Conservation (phyloP, 2,113 vertebrate species). For the Elanus axillaris region DNA sequence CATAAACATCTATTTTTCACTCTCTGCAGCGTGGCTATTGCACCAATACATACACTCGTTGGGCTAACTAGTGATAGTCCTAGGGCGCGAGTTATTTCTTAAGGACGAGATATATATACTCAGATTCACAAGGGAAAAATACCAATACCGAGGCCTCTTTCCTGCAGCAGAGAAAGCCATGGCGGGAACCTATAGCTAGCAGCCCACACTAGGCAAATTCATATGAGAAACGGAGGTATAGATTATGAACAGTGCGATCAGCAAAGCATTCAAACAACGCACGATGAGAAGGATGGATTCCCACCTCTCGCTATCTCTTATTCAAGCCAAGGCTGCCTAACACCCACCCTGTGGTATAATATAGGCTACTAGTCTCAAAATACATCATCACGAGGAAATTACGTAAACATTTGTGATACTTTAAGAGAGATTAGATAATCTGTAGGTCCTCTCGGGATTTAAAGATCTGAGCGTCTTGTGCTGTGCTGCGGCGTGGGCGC, state of each 20-base stretch:
- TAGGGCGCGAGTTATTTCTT: background rate
- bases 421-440: background rate
- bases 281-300: background rate
- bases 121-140: background rate
- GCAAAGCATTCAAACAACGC: background rate
- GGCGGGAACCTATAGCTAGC: background rate
- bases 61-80: background rate
- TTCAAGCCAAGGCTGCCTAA: rapidly evolving
- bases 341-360: background rate
- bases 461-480: background rate
- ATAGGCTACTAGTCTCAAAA: background rate
- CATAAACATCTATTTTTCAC: background rate
- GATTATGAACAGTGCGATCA: background rate
- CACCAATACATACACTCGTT: rapidly evolving
- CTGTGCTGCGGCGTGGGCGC: rapidly evolving
- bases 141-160: rapidly evolving
- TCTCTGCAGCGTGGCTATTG: background rate
- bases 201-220: background rate
- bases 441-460: too few species aligned
- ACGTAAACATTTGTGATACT: background rate
- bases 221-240: rapidly evolving
- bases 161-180: background rate
- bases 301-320: background rate
- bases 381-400: background rate
- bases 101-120: background rate